Base-by-base conservation (phyloP, 2,113 vertebrate species). In the Alexandromys fortis region DNA sequence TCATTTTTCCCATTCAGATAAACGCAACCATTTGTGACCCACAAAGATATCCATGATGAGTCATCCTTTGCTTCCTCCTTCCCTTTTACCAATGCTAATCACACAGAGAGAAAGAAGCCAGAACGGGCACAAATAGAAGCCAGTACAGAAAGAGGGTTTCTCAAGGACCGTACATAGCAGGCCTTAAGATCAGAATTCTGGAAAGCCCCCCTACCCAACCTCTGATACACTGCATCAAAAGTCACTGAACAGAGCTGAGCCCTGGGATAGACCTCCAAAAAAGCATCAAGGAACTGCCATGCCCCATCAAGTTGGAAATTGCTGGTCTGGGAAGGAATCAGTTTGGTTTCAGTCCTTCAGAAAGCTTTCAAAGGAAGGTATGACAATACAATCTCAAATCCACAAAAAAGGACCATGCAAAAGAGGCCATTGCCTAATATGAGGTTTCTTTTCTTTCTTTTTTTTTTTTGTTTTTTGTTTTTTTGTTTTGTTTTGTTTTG, bases 21-120 rank as follows among this genome's bases (percentile, higher is more conserved):
- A 98, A 95, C 61, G 45, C 77, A 97, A 91, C 55, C 92, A 95
- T 91, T 94, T 96, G 82, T 87, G 82, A 95, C 67, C 94, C 94
- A 96, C 73, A 97, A 95, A 96, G 78, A 96, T 83, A 87, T 45
- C 52, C 30, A 77, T 0, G 2, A 83, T 95, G 91, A 96, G 45
- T 97, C 92, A 94, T 26, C 14, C n/a, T 78, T 55, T 73, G 10
- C 75, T 90, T 75, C 63, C 35, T 95, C 30, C 1, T 79, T 88
- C n/a, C 49, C 52, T 93, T 83, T 89, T 85, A 83, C 33, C 79
- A 70, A 24, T 22, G 77, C 79, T 97, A 89, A 96, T 90, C 67
- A 94, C 4, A 77, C 42, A 86, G 38, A 67, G 10, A 86, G 28
- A 86, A 87, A 93, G 42, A 91, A 90, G 30, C 16, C 30, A 33